Conservation (phyloP, 2,797 vertebrate species). For the Sebastes dallii region DNA sequence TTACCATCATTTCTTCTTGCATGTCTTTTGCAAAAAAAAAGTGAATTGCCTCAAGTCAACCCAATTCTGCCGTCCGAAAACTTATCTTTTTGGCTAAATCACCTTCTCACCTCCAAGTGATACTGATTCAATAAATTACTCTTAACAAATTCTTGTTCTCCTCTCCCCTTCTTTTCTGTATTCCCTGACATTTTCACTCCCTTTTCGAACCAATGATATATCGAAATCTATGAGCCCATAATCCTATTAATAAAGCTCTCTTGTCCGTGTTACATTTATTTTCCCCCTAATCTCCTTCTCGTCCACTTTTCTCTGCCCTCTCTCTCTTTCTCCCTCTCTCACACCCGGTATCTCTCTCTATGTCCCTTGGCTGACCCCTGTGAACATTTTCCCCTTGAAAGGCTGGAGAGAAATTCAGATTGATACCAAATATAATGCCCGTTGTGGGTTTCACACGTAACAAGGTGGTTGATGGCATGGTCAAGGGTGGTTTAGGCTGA, state of each 20-base stretch:
- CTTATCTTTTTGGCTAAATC: conserved; percentile 44
- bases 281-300: conserved; percentile 88
- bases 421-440: conserved; percentile 83
- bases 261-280: conserved; percentile 92
- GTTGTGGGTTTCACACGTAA: conserved; percentile 74
- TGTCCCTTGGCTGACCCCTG: conserved; percentile 89
- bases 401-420: conserved; percentile 81
- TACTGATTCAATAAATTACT: conserved; percentile 72
- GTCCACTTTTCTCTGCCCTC: conserved; percentile 76
- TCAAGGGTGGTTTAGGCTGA: conserved; percentile 76
- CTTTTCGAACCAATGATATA: conserved; percentile 79
- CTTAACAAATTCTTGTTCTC: conserved; percentile 72
- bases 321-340: conserved; percentile 52
- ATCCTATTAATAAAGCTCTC: conserved; percentile 92
- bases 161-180: conserved; percentile 59
- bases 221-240: conserved; percentile 89
- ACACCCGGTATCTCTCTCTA: conserved; percentile 63
- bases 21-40: conserved; percentile 14
- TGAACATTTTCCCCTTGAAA: conserved; percentile 84
- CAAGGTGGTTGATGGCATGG: conserved; percentile 77
- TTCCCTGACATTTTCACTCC: conserved; percentile 72
- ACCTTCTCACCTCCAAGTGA: conserved; percentile 41
- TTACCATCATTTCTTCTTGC: conserved; percentile 12
- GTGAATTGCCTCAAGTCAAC: conserved; percentile 11
- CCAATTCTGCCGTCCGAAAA: conserved; percentile 16